Evolutionary conservation across 1,140 invertebrate species (phyloP).

Genomic region (Listronotus oregonensis): DNA sequence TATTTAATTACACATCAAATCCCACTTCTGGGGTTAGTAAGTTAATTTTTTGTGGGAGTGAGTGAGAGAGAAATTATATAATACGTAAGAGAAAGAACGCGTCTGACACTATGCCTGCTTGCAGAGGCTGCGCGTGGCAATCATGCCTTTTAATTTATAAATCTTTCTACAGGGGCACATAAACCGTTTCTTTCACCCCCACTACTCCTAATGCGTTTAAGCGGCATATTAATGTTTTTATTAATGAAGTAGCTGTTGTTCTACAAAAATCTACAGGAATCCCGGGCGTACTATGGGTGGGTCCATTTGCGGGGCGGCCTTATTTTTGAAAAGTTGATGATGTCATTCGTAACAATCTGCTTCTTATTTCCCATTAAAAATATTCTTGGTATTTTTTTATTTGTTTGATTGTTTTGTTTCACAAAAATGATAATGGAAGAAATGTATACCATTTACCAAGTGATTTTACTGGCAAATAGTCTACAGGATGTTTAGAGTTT

Average conservation of each 20-base stretch:
- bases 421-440: no score
- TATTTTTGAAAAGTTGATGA: slow-evolving; percentile 18
- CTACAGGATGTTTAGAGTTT: no score
- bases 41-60: slow-evolving; percentile 25
- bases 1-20: no score
- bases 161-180: neutral
- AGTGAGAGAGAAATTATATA: slow-evolving; percentile 34
- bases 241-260: slow-evolving; percentile 8
- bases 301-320: slow-evolving; percentile 22
- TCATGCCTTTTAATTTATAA: neutral
- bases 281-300: slow-evolving; percentile 18
- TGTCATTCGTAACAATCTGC: neutral
- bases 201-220: slow-evolving; percentile 31
- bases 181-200: slow-evolving; percentile 28
- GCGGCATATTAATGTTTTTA: slow-evolving; percentile 16
- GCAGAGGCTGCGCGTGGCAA: slow-evolving; percentile 40
- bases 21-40: neutral
- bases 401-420: no score
- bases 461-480: no score
- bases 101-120: slow-evolving; percentile 58
- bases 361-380: no score
- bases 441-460: no score
- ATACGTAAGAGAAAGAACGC: slow-evolving; percentile 3
- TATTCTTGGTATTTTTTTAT: no score
- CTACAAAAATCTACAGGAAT: slow-evolving; percentile 9